Base-by-base conservation (phyloP, 2,888 invertebrate genomes). In the Nomada fucata region DNA sequence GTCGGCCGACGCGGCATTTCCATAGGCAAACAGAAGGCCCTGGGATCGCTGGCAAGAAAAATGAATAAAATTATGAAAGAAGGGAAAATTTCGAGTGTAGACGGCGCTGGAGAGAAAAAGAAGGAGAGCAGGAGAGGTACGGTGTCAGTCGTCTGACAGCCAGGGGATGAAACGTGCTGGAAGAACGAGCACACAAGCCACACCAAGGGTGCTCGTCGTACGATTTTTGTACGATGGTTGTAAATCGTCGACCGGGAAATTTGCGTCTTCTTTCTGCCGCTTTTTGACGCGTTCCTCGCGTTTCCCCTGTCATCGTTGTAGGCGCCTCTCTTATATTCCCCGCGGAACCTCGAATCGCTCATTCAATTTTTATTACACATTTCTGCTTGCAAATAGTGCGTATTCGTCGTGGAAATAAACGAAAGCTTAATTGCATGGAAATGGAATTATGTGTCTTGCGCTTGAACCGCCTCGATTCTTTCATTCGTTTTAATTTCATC, bases 101-200 rank as follows among this genome's bases (percentile, higher is more conserved):
- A 80, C 65, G 69, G 29, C 26, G 50, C 20, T 53, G 13, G 61
- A 50, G 76, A 36, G 78, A 76, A 70, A 59, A 57, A 44, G 70
- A 11, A 57, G 20, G 70, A 15, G 29, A 47, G n/a, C 11, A 10
- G 15, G 52, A 36, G 65, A 53, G 42, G 67, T 60, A 75, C 77
- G 74, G 82, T 89, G 90, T 89, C 91, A 89, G 87, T 84, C 85
- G 86, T 86, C 88, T 89, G 90, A 89, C 91, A 89, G 85, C 78
- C 79, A 81, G 85, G 85, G 88, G 88, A 87, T 87, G 88, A 89
- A 90, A 89, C 89, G 88, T 84, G 89, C 84, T 86, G 89, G 89
- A 89, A 89, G 89, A 89, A 86, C 88, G 86, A 84, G 88, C 81
- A 81, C 79, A 72, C 74, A 79, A 85, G 78, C 70, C 53, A 63